phyloP scores from a whole-genome alignment of 2,888 invertebrate species.

The Erannis defoliaria region DNA sequence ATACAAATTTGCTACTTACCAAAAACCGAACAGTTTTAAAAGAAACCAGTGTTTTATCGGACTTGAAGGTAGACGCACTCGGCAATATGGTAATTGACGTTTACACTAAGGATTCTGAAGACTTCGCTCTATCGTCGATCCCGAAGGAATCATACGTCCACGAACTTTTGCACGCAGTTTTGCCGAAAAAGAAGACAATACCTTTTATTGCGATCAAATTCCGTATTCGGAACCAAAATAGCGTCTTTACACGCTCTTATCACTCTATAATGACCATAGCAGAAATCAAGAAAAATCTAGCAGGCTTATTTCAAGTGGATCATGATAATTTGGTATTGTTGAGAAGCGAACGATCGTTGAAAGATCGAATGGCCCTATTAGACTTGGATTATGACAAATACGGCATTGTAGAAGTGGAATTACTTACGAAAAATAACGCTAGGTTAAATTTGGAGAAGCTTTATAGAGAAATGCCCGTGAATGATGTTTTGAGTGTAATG shows the following conservation, averaged over 20 bases:
- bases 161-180: conserved; percentile 71
- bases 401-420: conserved; percentile 78
- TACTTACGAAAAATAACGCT: conserved; percentile 74
- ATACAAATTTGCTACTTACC: conserved; percentile 72
- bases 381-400: conserved; percentile 82
- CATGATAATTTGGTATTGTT: conserved; percentile 80
- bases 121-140: conserved; percentile 72
- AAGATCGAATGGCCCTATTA: conserved; percentile 74
- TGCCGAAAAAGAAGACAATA: conserved; percentile 73
- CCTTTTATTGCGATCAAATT: conserved; percentile 83
- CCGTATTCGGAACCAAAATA: conserved; percentile 72
- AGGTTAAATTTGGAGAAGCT: conserved; percentile 75
- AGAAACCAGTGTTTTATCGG: conserved; percentile 70
- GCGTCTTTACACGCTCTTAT: conserved; percentile 83
- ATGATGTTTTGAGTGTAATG: conserved; percentile 77
- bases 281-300: conserved; percentile 88
- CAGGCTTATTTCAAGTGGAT: conserved; percentile 85
- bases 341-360: conserved; percentile 74
- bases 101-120: conserved; percentile 76
- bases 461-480: conserved; percentile 74
- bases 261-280: conserved; percentile 82
- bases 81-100: conserved; percentile 78
- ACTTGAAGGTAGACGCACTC: conserved; percentile 71
- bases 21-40: conserved; percentile 78
- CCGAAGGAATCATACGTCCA: conserved; percentile 77